Evolutionary conservation across 2,888 invertebrate species (phyloP), one percentile per base, ranked within the genome.

Genomic region (Xestia c-nigrum): DNA sequence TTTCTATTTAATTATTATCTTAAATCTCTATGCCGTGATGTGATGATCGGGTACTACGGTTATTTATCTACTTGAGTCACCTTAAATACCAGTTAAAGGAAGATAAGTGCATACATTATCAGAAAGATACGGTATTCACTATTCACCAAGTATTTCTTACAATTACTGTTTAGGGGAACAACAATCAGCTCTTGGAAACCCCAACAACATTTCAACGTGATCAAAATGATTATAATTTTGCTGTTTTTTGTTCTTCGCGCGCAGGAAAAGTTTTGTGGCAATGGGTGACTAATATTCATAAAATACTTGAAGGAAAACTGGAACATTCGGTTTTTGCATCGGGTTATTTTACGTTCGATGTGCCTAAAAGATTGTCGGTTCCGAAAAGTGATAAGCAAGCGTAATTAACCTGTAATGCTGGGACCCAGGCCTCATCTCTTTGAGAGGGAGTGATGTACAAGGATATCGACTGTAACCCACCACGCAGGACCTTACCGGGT

Each of bases 61-160:
- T 31, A n/a, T 7, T 19, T 14, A n/a, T 7, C 12, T 14, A 47
- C 5, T 47, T 59, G 43, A 78, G n/a, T 77, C 67, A 43, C 31
- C 3, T 7, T 16, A 59, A 63, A 46, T 52, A 67, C 78, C 47
- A 24, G 31, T 19, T n/a, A 3, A 14, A 47, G 0, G 6, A 40
- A 75, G 16, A n/a, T 52, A 76, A 31, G 9, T 61, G 6, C 1
- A n/a, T 6, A n/a, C 5, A 40, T 19, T 43, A 63, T 52, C n/a
- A 59, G 78, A 50, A 67, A 31, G 10, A 77, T 50, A 12, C 50
- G 7, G 9, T 10, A 19, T 46, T 52, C 2, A 50, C 24, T 43
- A n/a, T 31, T 52, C 9, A 63, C 3, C 40, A 52, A 81, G 55
- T 3, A 63, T 81, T 52, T n/a, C 66, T 57, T 12, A 43, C 14